Evolutionary conservation across 2,888 invertebrate species (phyloP).

Genomic region (Catocala nupta): DNA sequence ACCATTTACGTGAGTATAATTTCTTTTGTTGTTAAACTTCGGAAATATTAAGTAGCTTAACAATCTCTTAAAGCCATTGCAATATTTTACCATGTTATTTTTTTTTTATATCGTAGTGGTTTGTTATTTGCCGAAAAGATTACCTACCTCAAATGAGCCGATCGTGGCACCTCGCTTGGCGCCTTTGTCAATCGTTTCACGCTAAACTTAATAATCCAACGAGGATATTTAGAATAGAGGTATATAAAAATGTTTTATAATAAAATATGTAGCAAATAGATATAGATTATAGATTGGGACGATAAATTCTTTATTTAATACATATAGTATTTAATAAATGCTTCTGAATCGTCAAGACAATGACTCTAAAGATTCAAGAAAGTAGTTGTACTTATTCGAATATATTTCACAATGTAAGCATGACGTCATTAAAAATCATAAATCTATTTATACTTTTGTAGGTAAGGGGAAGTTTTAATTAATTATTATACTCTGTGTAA

Average conservation of each 20-base stretch:
- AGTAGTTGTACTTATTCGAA: background rate
- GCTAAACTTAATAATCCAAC: background rate
- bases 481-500: background rate
- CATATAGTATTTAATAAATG: too few species aligned
- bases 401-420: background rate
- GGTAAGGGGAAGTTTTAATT: background rate
- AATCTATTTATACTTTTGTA: background rate
- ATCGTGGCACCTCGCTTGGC: conserved; percentile 1
- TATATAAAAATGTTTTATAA: too few species aligned
- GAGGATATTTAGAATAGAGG: background rate
- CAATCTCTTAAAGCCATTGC: background rate
- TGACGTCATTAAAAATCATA: background rate
- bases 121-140: too few species aligned
- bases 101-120: too few species aligned
- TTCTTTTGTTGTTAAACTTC: conserved; percentile 62
- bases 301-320: too few species aligned
- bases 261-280: too few species aligned
- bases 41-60: background rate
- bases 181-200: conserved; percentile 1
- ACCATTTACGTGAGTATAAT: conserved; percentile 67
- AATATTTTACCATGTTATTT: too few species aligned
- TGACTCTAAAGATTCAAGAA: too few species aligned
- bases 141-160: background rate
- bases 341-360: too few species aligned
- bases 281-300: too few species aligned